These are phyloP conservation scores for Sphaeridia pumilis DNA, from an alignment of 2,888 invertebrate species.

Conservation along the genomic window DNA sequence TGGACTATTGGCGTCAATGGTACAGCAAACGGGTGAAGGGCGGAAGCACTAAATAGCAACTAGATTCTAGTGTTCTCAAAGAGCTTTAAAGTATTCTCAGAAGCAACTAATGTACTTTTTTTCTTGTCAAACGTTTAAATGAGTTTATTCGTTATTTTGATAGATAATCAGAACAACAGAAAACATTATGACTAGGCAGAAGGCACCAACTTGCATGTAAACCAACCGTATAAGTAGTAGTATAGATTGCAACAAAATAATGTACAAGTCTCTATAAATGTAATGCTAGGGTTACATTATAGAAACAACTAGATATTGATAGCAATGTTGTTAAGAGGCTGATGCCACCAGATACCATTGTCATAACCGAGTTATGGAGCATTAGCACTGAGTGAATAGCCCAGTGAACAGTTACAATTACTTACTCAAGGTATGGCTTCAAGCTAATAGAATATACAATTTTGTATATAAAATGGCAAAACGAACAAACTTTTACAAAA, in stretches of 20 bases:
- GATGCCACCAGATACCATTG: no score
- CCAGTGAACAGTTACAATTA: no score
- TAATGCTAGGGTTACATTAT: slow-evolving; percentile 16
- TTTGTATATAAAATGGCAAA: no score
- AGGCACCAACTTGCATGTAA: slow-evolving; percentile 11
- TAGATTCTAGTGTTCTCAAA: no score
- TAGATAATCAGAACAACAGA: not conserved
- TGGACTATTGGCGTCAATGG: slow-evolving; percentile 6
- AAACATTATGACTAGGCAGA: slow-evolving; percentile 8
- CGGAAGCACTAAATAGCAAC: no score
- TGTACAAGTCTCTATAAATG: slow-evolving; percentile 8
- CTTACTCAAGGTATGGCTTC: no score
- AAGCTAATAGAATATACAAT: no score
- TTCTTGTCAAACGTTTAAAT: not conserved
- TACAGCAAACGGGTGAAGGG: slow-evolving; percentile 8
- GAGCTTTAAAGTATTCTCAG: no score
- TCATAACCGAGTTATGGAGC: no score
- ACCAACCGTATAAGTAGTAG: not conserved
- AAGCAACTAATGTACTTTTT: no score
- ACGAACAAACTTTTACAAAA: no score
- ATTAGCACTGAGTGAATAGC: no score
- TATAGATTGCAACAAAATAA: not conserved
- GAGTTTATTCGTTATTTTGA: not conserved
- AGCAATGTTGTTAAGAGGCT: not conserved
- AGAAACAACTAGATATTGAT: slow-evolving; percentile 9